A percentile compares a stretch with the other conserved stretches of the same genome.
Conservation (phyloP, 2,888 invertebrate genomes). For the Aleiodes leptofemur region DNA sequence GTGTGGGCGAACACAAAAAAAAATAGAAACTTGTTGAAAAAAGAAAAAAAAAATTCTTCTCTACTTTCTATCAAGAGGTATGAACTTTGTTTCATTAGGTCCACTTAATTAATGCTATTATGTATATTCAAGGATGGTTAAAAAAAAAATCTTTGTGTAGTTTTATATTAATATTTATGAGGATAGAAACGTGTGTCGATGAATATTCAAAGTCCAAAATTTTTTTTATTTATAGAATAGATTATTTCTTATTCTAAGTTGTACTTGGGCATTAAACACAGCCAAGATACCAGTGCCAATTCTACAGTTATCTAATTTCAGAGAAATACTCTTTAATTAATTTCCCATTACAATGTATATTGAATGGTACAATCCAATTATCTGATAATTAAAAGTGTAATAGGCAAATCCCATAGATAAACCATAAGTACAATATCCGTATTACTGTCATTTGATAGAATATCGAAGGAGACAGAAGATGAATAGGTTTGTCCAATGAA, state of each 20-base stretch:
- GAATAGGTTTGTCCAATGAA: conserved; percentile 19
- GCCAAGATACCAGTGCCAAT: not conserved
- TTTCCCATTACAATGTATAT: not conserved
- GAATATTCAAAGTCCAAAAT: conserved; percentile 60
- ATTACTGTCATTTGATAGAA: conserved; percentile 63
- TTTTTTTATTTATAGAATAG: conserved; percentile 11
- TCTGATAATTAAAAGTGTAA: conserved; percentile 12
- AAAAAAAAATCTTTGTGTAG: conserved; percentile 1
- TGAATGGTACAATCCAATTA: not conserved
- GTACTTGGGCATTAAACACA: not conserved
- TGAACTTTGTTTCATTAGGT: conserved; percentile 29
- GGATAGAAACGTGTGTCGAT: conserved; percentile 59
- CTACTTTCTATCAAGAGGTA: conserved; percentile 5
- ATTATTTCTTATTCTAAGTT: not conserved
- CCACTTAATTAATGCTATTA: conserved; percentile 28
- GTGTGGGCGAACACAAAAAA: not conserved
- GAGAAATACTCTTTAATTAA: not conserved
- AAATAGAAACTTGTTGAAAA: not conserved
- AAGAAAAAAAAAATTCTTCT: not conserved
- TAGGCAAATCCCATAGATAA: conserved; percentile 9
- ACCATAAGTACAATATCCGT: conserved; percentile 59
- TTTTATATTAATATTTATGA: conserved; percentile 62
- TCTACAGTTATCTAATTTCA: not conserved
- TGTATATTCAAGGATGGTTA: not conserved
- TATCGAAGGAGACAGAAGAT: conserved; percentile 58